phyloP scores from a whole-genome alignment of 2,888 invertebrate genomes.

The Mantis religiosa region DNA sequence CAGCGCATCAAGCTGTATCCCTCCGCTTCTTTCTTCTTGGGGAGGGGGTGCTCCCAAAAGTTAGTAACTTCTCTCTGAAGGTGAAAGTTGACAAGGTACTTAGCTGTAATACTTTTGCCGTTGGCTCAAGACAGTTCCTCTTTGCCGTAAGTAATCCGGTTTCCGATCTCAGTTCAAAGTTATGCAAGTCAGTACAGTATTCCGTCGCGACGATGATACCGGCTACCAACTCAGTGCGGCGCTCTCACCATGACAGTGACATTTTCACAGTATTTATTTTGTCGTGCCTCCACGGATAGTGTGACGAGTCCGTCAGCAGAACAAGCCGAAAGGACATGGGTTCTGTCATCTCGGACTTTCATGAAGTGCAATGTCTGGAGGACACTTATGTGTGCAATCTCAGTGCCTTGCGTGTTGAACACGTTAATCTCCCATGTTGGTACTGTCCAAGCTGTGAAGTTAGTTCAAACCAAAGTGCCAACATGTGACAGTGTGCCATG shows the following conservation, averaged over 20 bases:
- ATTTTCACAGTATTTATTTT: background rate
- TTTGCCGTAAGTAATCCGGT: background rate
- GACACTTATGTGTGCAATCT: background rate
- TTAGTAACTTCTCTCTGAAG: no score
- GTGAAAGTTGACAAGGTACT: no score
- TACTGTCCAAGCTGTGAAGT: background rate
- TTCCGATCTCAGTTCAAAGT: background rate
- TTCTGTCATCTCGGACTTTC: background rate
- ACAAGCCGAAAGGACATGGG: background rate
- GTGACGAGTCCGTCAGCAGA: background rate
- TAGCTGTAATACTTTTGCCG: no score
- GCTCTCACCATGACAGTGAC: background rate
- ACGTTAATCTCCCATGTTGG: background rate
- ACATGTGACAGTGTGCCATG: background rate
- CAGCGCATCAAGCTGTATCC: no score
- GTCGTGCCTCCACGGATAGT: background rate
- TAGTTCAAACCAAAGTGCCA: slow-evolving; percentile 5
- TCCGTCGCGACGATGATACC: background rate
- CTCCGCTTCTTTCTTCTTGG: no score
- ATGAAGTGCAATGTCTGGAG: background rate
- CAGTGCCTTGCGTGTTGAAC: background rate
- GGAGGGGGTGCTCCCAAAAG: no score
- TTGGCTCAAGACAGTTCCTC: background rate
- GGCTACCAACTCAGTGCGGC: background rate
- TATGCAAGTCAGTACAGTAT: background rate